Evolutionary conservation across 2,888 invertebrate genomes (phyloP).

Genomic region (Agrypnus murinus): DNA sequence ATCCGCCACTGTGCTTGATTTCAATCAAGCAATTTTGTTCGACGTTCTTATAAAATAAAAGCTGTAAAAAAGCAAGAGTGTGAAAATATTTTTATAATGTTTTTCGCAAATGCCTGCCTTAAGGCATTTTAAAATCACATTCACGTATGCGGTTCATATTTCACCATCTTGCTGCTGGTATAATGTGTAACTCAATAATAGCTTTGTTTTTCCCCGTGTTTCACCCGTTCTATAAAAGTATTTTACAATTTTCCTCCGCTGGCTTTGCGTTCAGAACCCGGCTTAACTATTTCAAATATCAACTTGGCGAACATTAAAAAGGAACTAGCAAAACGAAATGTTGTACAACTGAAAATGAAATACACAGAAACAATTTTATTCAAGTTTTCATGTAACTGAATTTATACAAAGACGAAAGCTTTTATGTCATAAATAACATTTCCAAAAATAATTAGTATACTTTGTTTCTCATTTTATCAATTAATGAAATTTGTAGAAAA

Average conservation of each 20-base stretch:
- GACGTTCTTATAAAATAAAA: too few relatives aligned
- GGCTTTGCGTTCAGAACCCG: background rate
- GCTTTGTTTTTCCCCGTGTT: constrained; percentile 11
- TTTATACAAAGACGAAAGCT: too few relatives aligned
- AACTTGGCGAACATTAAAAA: constrained; percentile 1
- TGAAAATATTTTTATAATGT: background rate
- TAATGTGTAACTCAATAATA: constrained; percentile 7
- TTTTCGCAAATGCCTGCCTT: constrained; percentile 14
- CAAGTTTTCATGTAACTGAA: background rate
- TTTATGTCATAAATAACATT: too few relatives aligned
- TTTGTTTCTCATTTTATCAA: too few relatives aligned
- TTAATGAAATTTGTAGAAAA: too few relatives aligned
- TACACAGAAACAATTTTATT: background rate
- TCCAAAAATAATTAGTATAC: too few relatives aligned
- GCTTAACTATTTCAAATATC: constrained; percentile 7
- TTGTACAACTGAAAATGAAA: background rate
- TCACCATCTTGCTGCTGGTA: constrained; percentile 19
- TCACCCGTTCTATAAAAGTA: constrained; percentile 4
- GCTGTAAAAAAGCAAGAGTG: too few relatives aligned
- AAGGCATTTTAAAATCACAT: constrained; percentile 25
- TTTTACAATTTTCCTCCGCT: constrained; percentile 1
- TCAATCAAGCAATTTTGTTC: too few relatives aligned
- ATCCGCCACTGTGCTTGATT: too few relatives aligned
- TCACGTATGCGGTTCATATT: constrained; percentile 19
- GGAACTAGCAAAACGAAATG: background rate